These are phyloP conservation scores for Rostratula benghalensis DNA, from an alignment of 2,113 vertebrate species.

Conservation along the genomic window DNA sequence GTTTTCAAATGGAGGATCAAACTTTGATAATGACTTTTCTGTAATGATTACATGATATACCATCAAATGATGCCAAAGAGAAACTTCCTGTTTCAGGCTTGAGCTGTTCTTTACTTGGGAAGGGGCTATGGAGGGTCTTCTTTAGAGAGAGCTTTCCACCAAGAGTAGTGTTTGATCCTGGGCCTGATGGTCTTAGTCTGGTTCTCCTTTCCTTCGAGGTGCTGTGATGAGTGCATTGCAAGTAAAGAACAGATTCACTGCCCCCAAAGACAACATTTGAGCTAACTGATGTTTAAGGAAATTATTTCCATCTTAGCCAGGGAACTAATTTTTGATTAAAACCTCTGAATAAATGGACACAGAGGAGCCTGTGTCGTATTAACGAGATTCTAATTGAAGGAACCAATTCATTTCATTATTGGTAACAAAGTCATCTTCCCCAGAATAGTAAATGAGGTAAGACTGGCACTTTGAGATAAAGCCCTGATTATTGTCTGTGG, in stretches of 20 bases:
- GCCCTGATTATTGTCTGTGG: neutral
- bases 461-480: conserved; percentile 39
- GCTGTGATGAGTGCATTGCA: neutral
- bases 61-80: neutral
- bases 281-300: neutral
- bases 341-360: neutral
- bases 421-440: conserved; percentile 46
- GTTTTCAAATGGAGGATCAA: neutral
- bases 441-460: conserved; percentile 50
- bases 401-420: conserved; percentile 37
- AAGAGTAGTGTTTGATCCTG: too few species aligned
- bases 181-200: neutral
- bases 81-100: neutral
- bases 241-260: neutral
- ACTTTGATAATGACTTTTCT: neutral
- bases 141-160: neutral
- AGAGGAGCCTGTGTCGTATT: neutral
- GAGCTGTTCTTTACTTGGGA: neutral
- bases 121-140: neutral
- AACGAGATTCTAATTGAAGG: conserved; percentile 17
- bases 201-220: neutral
- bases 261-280: neutral
- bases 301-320: neutral
- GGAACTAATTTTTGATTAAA: conserved; percentile 14
- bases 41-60: neutral